These are phyloP conservation scores for Cephus cinctus DNA, from an alignment of 1,140 invertebrate species.

Conservation along the genomic window DNA sequence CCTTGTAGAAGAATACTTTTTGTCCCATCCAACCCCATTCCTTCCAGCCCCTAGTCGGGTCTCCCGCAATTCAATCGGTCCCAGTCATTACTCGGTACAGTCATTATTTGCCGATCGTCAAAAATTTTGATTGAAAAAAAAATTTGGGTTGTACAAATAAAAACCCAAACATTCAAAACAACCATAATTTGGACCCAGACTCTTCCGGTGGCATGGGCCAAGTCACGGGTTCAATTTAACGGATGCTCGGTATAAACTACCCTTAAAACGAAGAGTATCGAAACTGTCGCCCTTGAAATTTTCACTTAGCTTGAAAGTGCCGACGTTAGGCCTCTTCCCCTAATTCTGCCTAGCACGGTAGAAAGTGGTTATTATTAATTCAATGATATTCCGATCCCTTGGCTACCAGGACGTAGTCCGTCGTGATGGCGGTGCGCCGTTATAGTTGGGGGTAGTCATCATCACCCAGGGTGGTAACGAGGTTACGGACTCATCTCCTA, in stretches of 20 bases:
- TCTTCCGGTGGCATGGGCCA: no score
- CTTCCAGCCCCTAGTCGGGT: constrained; percentile 4
- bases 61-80: constrained; percentile 3
- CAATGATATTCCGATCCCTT: constrained; percentile 33
- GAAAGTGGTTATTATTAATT: constrained; percentile 41
- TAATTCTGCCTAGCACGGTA: constrained; percentile 1
- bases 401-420: constrained; percentile 5
- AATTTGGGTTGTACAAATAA: no score
- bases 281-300: no score
- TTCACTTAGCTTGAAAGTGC: constrained; percentile 13
- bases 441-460: constrained; percentile 41
- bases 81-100: neutral
- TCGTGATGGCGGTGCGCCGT: constrained; percentile 26
- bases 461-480: constrained; percentile 45
- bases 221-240: no score
- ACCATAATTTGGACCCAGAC: no score
- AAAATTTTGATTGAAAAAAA: no score
- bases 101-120: constrained; percentile 31
- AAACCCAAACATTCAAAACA: no score
- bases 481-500: constrained; percentile 54
- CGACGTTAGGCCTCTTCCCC: constrained; percentile 9
- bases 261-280: no score
- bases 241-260: no score
- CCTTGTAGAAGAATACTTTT: constrained; percentile 26
- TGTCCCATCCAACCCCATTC: constrained; percentile 23